phyloP scores from a whole-genome alignment of 1,140 invertebrate genomes.

The Atta cephalotes region DNA sequence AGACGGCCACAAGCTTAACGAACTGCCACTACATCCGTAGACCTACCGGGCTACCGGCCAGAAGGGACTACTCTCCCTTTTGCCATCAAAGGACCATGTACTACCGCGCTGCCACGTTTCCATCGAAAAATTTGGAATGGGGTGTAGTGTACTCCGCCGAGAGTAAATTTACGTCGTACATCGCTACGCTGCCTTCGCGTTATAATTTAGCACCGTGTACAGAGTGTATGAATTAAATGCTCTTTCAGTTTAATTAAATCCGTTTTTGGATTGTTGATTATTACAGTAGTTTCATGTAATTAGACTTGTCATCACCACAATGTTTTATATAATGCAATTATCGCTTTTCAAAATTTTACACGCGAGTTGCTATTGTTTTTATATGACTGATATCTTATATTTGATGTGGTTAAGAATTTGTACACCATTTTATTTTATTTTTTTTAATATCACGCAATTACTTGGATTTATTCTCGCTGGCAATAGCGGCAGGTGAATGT shows the following conservation, averaged over 20 bases:
- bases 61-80: constrained; percentile 64
- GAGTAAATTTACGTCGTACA: constrained; percentile 42
- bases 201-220: constrained; percentile 37
- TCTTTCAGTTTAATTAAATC: constrained; percentile 42
- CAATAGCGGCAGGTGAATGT: constrained; percentile 12
- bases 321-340: neutral
- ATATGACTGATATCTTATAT: neutral
- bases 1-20: constrained; percentile 71
- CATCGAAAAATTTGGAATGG: constrained; percentile 62
- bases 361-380: neutral
- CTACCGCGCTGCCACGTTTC: constrained; percentile 15
- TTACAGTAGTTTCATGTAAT: neutral
- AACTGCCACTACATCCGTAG: constrained; percentile 67
- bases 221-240: constrained; percentile 22
- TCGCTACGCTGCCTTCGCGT: neutral
- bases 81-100: constrained; percentile 60
- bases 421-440: neutral
- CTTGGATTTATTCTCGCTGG: constrained; percentile 18
- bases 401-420: neutral
- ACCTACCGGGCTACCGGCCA: constrained; percentile 52
- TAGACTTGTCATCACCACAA: neutral
- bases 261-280: constrained; percentile 29
- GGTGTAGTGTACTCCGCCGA: neutral
- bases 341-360: neutral
- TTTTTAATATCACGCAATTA: constrained; percentile 7